phyloP scores from a whole-genome alignment of 2,888 invertebrate genomes.

The Cheiracanthium punctorium region DNA sequence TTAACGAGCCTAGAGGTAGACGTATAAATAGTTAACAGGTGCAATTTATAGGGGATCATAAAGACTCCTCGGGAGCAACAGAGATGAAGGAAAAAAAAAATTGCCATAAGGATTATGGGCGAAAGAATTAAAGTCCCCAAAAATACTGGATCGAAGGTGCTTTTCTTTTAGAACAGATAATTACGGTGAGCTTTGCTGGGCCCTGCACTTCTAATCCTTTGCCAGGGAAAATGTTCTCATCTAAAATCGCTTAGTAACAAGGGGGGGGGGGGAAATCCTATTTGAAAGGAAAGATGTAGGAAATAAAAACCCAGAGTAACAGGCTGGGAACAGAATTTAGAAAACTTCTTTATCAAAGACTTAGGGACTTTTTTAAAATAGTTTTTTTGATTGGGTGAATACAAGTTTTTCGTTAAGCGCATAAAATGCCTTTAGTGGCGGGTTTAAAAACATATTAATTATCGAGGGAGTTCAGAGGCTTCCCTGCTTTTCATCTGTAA shows the following conservation, averaged over 20 bases:
- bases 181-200: slow-evolving; percentile 22
- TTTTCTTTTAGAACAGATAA: slow-evolving; percentile 51
- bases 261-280: neutral
- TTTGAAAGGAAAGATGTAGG: neutral
- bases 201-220: slow-evolving; percentile 36
- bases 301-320: neutral
- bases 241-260: slow-evolving; percentile 3
- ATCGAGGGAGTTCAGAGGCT: too few species aligned
- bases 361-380: neutral
- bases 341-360: neutral
- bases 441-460: too few species aligned
- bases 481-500: too few species aligned
- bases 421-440: too few species aligned
- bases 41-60: slow-evolving; percentile 52
- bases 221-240: slow-evolving; percentile 14
- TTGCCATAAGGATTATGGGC: slow-evolving; percentile 42
- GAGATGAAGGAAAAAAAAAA: slow-evolving; percentile 21
- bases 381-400: neutral
- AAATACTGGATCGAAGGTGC: slow-evolving; percentile 26
- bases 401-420: neutral
- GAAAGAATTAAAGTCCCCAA: slow-evolving; percentile 20
- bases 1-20: slow-evolving; percentile 44
- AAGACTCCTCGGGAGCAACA: slow-evolving; percentile 29
- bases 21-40: slow-evolving; percentile 64
- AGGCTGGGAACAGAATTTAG: neutral